Conservation (phyloP, 2,113 vertebrate species). For the Prinia subflava region DNA sequence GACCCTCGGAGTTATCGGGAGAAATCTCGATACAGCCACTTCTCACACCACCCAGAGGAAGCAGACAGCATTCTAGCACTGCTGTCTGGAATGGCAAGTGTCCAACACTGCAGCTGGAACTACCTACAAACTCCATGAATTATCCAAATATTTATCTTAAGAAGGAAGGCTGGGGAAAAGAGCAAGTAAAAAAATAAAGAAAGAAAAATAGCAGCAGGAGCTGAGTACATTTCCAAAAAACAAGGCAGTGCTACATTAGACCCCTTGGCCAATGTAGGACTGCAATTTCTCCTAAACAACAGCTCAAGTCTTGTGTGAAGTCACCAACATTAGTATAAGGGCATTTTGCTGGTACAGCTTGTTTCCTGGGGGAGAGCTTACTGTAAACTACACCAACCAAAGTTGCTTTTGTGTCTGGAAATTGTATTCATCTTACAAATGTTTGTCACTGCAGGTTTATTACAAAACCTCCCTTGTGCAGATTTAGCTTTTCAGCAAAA, state of each 20-base stretch:
- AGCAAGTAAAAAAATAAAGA: neutral
- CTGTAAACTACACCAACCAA: neutral
- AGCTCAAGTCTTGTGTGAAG: neutral
- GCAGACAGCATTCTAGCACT: neutral
- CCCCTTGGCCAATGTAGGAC: neutral
- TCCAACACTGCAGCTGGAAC: neutral
- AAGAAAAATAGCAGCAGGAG: neutral
- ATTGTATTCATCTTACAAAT: neutral
- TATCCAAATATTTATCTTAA: constrained; percentile 32
- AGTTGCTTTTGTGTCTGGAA: neutral
- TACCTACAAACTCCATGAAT: constrained; percentile 2
- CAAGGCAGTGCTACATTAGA: neutral
- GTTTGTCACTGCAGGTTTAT: neutral
- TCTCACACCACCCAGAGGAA: neutral
- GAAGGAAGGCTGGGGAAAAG: neutral
- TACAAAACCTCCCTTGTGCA: neutral
- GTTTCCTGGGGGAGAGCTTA: neutral
- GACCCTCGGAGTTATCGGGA: no score
- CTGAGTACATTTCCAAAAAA: neutral
- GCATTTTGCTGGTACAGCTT: neutral
- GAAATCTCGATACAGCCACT: no score
- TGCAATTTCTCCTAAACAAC: neutral
- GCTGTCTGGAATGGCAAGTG: neutral
- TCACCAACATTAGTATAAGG: neutral
- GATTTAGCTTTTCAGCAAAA: neutral